Evolutionary conservation across 2,888 invertebrate genomes (phyloP), one percentile per base, ranked within the genome.

Genomic region (Leucania comma): DNA sequence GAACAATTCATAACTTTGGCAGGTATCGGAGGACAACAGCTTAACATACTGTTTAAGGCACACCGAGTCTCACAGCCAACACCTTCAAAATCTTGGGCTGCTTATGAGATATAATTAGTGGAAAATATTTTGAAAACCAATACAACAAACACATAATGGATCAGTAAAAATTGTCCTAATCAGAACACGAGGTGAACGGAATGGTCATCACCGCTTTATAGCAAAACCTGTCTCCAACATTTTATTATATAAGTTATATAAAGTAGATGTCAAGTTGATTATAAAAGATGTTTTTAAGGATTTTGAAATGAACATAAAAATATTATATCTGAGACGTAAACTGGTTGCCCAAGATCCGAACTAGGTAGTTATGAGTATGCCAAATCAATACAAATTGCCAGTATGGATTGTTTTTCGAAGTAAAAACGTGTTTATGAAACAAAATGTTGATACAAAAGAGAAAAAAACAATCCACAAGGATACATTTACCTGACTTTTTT

Each of bases 311-410:
- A 50, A 42, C 26, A 59, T 48, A 77, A 59, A 63, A 22, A 38
- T 17, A 24, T n/a, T 20, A 6, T 64, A 26, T 38, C n/a, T n/a
- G n/a, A 63, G n/a, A 53, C 17, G 17, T 8, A 59, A 68, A 68
- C 68, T 26, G 26, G 63, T 80, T 64, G 1, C 4, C 38, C 74
- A 51, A 56, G 59, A 32, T 48, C 10, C 8, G 24, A 10, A 57
- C 12, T 24, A 32, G 32, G 6, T n/a, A 12, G 32, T 56, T 12
- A n/a, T 32, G 12, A 56, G n/a, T 56, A 46, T 58, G 12, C 35
- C 17, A 20, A 26, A 50, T 22, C 17, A 72, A n/a, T 54, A 48
- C 3, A 26, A 12, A 69, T 48, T 46, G 14, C 10, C 24, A 58
- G 12, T 58, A n/a, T 17, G n/a, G 17, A 29, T 12, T 20, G 22